These are phyloP conservation scores for Pampusana beccarii DNA, from an alignment of 2,113 vertebrate genomes.

Conservation along the genomic window DNA sequence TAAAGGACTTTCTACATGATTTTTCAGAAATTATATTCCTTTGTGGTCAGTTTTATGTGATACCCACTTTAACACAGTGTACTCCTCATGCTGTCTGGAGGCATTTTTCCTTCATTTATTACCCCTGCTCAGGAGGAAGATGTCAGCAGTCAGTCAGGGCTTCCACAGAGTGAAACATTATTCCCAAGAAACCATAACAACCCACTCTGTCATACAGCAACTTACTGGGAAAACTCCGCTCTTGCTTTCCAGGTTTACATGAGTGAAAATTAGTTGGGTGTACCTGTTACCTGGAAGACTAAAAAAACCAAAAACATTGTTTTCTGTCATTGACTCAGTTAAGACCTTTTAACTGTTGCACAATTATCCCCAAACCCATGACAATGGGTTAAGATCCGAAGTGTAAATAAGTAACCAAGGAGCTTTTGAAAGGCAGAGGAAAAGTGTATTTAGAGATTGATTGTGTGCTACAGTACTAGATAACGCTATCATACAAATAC, in stretches of 20 bases:
- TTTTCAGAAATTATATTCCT: constrained; percentile 1
- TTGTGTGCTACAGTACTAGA: not conserved
- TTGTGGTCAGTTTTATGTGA: not conserved
- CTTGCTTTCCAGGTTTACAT: not conserved
- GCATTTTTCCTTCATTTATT: not conserved
- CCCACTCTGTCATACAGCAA: not conserved
- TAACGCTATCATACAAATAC: not conserved
- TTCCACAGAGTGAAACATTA: not conserved
- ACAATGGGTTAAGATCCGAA: not conserved
- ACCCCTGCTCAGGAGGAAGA: not conserved
- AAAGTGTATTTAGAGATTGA: not conserved
- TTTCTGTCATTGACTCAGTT: not conserved
- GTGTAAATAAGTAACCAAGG: constrained; percentile 54
- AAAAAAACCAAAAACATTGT: not conserved
- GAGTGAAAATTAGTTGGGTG: not conserved
- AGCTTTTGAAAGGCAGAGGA: constrained; percentile 16
- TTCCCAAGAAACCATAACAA: not conserved
- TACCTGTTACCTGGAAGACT: not conserved
- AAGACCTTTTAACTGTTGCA: constrained; percentile 26
- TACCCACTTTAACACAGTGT: not conserved
- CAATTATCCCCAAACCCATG: not conserved
- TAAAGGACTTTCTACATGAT: not conserved
- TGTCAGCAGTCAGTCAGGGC: not conserved
- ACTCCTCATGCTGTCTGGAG: not conserved
- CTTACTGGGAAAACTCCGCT: not conserved